These are phyloP conservation scores for Drosophila phalerata DNA, from an alignment of 2,888 invertebrate genomes.

Conservation along the genomic window DNA sequence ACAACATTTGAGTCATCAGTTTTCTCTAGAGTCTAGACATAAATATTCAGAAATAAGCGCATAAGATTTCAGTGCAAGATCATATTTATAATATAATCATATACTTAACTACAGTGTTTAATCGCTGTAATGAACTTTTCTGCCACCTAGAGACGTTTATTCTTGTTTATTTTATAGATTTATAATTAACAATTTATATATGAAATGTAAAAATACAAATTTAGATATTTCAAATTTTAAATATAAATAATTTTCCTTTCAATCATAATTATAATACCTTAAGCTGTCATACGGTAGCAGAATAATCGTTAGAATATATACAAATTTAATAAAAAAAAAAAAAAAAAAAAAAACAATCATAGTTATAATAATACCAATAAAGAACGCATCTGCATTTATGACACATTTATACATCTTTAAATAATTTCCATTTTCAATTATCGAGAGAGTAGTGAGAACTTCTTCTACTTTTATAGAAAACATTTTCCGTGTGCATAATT, in stretches of 20 bases:
- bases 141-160: background rate
- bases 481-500: constrained; percentile 44
- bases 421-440: constrained; percentile 5
- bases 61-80: constrained; percentile 27
- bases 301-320: no score
- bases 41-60: constrained; percentile 17
- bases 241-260: no score
- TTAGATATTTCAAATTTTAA: no score
- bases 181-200: no score
- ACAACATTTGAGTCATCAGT: constrained; percentile 65
- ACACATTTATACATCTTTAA: background rate
- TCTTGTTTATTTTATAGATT: no score
- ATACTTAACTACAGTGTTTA: constrained; percentile 7
- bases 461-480: constrained; percentile 9
- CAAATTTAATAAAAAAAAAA: no score
- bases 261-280: no score
- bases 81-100: constrained; percentile 17
- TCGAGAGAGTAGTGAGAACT: background rate
- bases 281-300: no score
- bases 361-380: no score
- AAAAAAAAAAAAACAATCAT: no score
- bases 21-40: constrained; percentile 28
- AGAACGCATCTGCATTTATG: no score
- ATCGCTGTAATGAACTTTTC: background rate
- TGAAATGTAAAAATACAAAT: no score